Base-by-base conservation (phyloP, 2,888 invertebrate species). In the Hipparchia semele region DNA sequence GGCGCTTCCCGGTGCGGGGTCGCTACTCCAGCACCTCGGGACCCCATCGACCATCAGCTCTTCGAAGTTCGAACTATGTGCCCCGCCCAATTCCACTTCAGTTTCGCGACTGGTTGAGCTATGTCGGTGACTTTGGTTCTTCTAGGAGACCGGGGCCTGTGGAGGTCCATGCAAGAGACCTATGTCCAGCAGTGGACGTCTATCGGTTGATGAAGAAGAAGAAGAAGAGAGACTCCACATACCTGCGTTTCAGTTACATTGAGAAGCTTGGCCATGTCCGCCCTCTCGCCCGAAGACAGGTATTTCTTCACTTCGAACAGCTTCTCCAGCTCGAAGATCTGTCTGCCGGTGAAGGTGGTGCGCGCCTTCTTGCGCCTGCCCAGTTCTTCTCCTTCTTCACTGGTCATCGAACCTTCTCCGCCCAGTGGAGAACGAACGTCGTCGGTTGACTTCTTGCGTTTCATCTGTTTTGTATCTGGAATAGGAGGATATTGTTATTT, bases 231-330 rank as follows among this genome's bases (percentile, higher is more conserved):
- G 2, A 39, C 5, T 39, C 39, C 51, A 68, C 95, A 92, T 86
- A 99, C 99, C 97, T 99, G 99, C 58, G 99, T 99, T 93, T 99
- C 99, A 0, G 99, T 99, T 76, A 99, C 99, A 87, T 97, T 98
- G 73, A 99, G 95, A 76, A 98, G 94, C 82, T 98, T 97, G 45
- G 99, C 99, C 98, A 99, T 98, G 82, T 99, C 99, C 54, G 98
- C 97, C 79, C 99, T 91, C 89, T 99, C 99, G 76, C 98, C 98
- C 45, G 98, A 98, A 79, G 98, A 98, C 77, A 99, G 95, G 91
- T 99, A 99, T 93, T 99, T 99, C 94, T 99, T 99, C 81, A 97
- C 95, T 88, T 99, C 99, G 86, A 99, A 99, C 91, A 99, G 97
- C 86, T 98, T 98, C 94, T 99, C 99, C 89, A 99, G 94, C 92